phyloP scores from a whole-genome alignment of 2,797 vertebrate species.

The Mormyrus hasselquistii region DNA sequence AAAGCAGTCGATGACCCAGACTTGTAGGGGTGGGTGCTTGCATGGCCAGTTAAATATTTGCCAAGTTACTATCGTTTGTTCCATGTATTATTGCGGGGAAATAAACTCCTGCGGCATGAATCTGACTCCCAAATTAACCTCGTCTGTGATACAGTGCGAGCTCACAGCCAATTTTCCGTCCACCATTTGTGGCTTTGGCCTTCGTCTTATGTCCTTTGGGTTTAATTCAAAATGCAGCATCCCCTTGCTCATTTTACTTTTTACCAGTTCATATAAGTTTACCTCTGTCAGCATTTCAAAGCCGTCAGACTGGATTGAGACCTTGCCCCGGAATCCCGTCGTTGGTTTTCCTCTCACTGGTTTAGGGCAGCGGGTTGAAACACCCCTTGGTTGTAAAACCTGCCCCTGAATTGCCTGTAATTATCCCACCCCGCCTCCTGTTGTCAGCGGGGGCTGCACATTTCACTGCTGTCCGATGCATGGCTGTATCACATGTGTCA shows the following conservation, averaged over 20 bases:
- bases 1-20: background rate
- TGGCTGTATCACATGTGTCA: conserved; percentile 8
- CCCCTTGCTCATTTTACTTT: background rate
- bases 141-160: background rate
- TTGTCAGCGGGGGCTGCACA: background rate
- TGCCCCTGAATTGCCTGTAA: conserved; percentile 14
- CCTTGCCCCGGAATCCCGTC: background rate
- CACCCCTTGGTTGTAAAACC: background rate
- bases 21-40: background rate
- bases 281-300: conserved; percentile 6
- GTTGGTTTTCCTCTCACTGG: background rate
- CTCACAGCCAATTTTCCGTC: background rate
- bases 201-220: background rate
- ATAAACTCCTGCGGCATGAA: background rate
- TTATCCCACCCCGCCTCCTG: conserved; percentile 1
- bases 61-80: background rate
- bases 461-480: background rate
- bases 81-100: background rate
- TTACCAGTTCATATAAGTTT: background rate
- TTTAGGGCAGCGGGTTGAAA: background rate
- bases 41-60: background rate
- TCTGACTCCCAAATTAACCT: background rate
- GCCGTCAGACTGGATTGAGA: background rate
- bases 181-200: background rate
- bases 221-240: background rate